These are phyloP conservation scores for Diadromus collaris DNA, from an alignment of 2,888 invertebrate species.

Conservation along the genomic window DNA sequence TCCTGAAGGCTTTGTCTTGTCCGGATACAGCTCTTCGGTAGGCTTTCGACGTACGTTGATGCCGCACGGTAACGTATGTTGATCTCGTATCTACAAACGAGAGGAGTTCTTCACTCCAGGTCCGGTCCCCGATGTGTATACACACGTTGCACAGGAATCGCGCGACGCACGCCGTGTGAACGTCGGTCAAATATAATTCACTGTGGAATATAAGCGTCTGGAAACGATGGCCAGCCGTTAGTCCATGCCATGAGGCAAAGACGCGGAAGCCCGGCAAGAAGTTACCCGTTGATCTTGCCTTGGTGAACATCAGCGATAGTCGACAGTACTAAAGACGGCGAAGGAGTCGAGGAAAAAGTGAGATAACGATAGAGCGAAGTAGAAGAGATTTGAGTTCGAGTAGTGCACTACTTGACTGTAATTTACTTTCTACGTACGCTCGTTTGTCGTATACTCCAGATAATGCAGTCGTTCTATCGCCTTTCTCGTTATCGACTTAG, in stretches of 20 bases:
- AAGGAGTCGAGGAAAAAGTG: neutral
- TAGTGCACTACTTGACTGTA: conserved; percentile 1
- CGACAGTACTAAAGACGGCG: conserved; percentile 16
- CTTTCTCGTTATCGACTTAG: conserved; percentile 5
- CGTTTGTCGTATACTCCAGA: conserved; percentile 7
- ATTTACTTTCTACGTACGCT: conserved; percentile 5
- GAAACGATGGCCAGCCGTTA: conserved; percentile 18
- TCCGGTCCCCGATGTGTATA: neutral
- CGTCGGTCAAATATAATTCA: conserved; percentile 21
- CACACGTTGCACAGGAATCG: neutral
- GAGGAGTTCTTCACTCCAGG: neutral
- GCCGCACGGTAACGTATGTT: conserved; percentile 7
- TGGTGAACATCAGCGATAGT: conserved; percentile 8
- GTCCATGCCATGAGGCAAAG: conserved; percentile 16
- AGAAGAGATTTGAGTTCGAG: conserved; percentile 15
- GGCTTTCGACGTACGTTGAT: conserved; percentile 22
- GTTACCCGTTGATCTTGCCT: conserved; percentile 15
- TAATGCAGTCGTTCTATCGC: conserved; percentile 17
- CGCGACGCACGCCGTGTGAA: conserved; percentile 11
- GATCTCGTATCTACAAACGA: conserved; percentile 19
- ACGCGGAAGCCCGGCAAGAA: conserved; percentile 21
- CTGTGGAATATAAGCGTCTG: conserved; percentile 14
- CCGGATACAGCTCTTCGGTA: neutral
- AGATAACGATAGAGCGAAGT: conserved; percentile 25
- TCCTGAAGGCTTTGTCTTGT: conserved; percentile 21